Base-by-base conservation (phyloP, 2,113 vertebrate genomes). In the Tyrannus savana region DNA sequence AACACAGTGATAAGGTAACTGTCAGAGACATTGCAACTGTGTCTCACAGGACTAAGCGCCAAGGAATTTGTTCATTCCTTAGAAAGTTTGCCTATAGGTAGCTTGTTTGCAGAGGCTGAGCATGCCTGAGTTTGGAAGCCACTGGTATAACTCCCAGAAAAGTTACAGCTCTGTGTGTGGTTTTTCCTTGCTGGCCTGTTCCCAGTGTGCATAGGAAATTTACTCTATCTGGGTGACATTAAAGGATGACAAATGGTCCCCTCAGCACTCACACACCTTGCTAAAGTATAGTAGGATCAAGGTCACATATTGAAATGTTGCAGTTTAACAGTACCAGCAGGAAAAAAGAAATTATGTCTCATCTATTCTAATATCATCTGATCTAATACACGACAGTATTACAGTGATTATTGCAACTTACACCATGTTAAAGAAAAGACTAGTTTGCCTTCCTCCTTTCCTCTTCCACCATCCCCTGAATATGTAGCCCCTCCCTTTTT, bases 21-120 rank as follows among this genome's bases (percentile, higher is more conserved):
- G 27, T 30, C 55, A 87, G 44, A 1, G 2, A 10, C 21, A 56
- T 37, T 1, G 0, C 8, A 14, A 24, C 19, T 56, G 35, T 55
- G 15, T 35, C 21, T 9, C 27, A 58, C 11, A 46, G 12, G 10
- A 23, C 5, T 18, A n/a, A 69, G 17, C 1, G 1, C 9, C 24
- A 59, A 14, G 35, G 7, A 62, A 31, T 41, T 3, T 3, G 7
- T 47, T 73, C n/a, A 47, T 68, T 59, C 35, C 33, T n/a, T 41
- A 75, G 27, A 39, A 86, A 42, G 30, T 64, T 83, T 83, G 11
- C 33, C 30, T 80, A 12, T 8, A 83, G 39, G 21, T 10, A 60
- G 23, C 25, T 52, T 17, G 14, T 41, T 39, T 19, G 33, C 39
- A 88, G 35, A 46, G 17, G 31, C 52, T 82, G 60, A 71, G 14